Evolutionary conservation across 2,113 vertebrate genomes (phyloP).

Genomic region (Haemorhous mexicanus): DNA sequence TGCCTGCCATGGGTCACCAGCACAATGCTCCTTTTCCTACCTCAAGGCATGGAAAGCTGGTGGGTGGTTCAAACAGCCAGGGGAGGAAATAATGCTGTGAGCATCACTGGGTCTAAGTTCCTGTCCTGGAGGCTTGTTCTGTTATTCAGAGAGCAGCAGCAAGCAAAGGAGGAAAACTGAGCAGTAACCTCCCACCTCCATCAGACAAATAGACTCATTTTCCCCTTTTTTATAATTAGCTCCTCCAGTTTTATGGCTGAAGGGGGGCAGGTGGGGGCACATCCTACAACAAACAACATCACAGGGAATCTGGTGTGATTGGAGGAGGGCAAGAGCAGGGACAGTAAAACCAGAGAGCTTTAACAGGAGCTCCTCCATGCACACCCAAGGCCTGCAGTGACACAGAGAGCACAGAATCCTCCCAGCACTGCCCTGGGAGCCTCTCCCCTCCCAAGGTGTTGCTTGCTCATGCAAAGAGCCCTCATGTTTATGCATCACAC

Average conservation of each 20-base stretch:
- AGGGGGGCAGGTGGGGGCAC: neutral
- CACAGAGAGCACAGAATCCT: neutral
- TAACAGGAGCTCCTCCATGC: neutral
- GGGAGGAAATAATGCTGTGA: constrained; percentile 48
- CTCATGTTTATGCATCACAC: neutral
- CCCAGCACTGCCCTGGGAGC: neutral
- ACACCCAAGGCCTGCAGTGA: neutral
- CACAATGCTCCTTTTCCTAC: neutral
- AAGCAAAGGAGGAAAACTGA: neutral
- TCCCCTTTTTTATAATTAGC: neutral
- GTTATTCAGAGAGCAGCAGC: neutral
- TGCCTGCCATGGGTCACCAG: neutral
- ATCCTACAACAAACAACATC: neutral
- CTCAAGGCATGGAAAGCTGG: constrained; percentile 44
- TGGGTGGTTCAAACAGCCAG: constrained; percentile 21
- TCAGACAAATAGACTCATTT: neutral
- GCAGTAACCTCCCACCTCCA: constrained; percentile 5
- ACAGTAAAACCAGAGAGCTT: neutral
- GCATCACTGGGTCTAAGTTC: neutral
- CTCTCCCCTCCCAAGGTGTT: neutral
- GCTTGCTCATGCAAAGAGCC: neutral
- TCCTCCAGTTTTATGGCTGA: neutral
- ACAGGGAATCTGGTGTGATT: rapidly evolving
- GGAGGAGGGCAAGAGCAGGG: neutral
- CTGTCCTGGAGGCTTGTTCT: constrained; percentile 54